Conservation (phyloP, 2,797 vertebrate genomes). For the Clamator glandarius region DNA sequence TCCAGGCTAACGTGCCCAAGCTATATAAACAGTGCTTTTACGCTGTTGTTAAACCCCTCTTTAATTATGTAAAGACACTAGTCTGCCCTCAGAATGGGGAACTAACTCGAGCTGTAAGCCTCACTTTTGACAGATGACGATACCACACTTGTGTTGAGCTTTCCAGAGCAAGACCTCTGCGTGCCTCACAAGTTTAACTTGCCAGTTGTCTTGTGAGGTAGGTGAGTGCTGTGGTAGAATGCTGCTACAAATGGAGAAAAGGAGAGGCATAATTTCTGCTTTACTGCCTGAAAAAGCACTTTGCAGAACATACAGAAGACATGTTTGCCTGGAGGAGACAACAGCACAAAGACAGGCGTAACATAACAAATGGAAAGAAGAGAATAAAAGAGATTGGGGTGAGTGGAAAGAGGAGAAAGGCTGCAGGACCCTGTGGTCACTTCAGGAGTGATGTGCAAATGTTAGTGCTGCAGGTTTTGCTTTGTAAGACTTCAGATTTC, state of each 20-base stretch:
- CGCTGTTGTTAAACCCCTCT: neutral
- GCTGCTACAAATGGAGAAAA: neutral
- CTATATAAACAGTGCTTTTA: neutral
- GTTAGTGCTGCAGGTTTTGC: neutral
- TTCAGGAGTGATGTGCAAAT: neutral
- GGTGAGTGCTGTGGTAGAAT: neutral
- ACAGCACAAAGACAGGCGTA: neutral
- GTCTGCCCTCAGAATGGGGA: neutral
- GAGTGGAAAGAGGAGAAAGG: neutral
- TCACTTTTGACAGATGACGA: constrained; percentile 14
- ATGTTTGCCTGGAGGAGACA: constrained; percentile 18
- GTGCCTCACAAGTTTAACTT: neutral
- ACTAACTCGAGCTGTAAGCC: neutral
- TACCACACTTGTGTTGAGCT: neutral
- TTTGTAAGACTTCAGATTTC: neutral
- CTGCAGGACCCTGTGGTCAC: neutral
- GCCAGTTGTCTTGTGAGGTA: neutral
- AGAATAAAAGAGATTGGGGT: neutral
- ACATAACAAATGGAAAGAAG: neutral
- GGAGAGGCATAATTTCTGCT: neutral
- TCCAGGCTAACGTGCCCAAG: neutral
- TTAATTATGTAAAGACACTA: neutral
- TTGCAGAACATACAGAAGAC: neutral
- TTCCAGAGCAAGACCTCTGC: neutral
- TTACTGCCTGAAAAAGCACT: constrained; percentile 43